These are phyloP conservation scores for Pseudachorutes palmiensis DNA, from an alignment of 1,140 invertebrate species.

Conservation along the genomic window DNA sequence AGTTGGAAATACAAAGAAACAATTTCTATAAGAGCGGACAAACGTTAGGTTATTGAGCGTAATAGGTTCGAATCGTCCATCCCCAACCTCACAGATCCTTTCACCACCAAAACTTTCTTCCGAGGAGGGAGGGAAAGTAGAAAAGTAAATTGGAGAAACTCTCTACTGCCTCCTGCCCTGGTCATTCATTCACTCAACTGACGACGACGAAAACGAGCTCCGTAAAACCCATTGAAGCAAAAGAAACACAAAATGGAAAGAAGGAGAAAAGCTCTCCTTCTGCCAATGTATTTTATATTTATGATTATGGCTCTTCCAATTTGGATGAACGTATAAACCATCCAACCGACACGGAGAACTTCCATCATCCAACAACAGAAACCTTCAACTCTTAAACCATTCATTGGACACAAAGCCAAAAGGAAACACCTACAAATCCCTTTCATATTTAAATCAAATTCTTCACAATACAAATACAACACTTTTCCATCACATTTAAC, in stretches of 20 bases:
- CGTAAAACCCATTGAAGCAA: background rate
- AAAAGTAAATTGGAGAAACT: background rate
- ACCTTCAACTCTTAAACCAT: no score
- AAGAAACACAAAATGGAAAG: background rate
- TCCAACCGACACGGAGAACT: background rate
- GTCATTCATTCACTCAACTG: background rate
- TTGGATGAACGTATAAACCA: background rate
- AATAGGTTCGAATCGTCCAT: no score
- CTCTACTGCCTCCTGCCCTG: background rate
- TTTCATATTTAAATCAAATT: no score
- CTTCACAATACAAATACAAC: no score
- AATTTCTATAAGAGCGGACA: background rate
- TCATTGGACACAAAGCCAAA: no score
- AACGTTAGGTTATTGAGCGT: background rate
- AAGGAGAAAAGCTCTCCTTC: conserved; percentile 4
- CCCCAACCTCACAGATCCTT: no score
- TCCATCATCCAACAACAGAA: no score
- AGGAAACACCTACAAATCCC: no score
- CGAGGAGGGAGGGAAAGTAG: no score
- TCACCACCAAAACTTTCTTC: background rate
- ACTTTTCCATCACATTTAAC: no score
- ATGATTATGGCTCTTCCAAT: conserved; percentile 2
- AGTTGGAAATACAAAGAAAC: background rate
- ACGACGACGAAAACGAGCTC: background rate
- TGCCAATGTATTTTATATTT: conserved; percentile 1